Evolutionary conservation across 2,888 invertebrate genomes (phyloP), one percentile per base, ranked within the genome.

Genomic region (Drosophila picticornis): DNA sequence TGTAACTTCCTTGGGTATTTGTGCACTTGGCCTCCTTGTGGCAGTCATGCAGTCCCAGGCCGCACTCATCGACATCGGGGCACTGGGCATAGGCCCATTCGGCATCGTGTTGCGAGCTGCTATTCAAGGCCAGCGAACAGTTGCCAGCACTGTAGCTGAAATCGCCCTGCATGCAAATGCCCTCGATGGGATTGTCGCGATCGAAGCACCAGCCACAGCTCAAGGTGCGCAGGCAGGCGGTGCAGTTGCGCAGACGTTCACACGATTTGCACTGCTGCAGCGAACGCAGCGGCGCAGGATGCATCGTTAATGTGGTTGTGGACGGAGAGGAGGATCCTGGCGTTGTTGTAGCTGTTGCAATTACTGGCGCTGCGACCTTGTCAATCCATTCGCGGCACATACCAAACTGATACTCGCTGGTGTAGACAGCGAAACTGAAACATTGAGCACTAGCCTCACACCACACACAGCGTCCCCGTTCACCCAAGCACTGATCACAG

Each of bases 161-260:
- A 91, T 98, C 97, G 2, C 98, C 98, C 84, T 96, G 96, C 60
- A 97, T 96, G 90, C 98, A 98, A 29, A 95, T 94, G 0, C 98
- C 98, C 77, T 96, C 95, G 76, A 97, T 97, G 0, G 98, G 98
- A 93, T 98, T 98, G 61, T 96, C 96, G 29, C 95, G 94, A 82
- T 97, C 97, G 91, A 97, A 97, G 92, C 98, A 98, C 99, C 99
- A 99, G 10, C 99, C 99, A 93, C 99, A 99, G 71, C 97, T 97
- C 84, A 98, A 94, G 25, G 97, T 96, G 63, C 96, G 95, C 75
- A 98, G 94, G 91, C 98, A 98, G 7, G 95, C 94, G 1, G 96
- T 95, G 90, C 97, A 97, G 88, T 97, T 96, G 0, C 94, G 94
- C 90, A 96, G 96, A 32, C 96, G 95, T 34, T 95, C 95, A 90